Conservation (phyloP, 2,113 vertebrate genomes). For the Mesembrinibis cayennensis region DNA sequence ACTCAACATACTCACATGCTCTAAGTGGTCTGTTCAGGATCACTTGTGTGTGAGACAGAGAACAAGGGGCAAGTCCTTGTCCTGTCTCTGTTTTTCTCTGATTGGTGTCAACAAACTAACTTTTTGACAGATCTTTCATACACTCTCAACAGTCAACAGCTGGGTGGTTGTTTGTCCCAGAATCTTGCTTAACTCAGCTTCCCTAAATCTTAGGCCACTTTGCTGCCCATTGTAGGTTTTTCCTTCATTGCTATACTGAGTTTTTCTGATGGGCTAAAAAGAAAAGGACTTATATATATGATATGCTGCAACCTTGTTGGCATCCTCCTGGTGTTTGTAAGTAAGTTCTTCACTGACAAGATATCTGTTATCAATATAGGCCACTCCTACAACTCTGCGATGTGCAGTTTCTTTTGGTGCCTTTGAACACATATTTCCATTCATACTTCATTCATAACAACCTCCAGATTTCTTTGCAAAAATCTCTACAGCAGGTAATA, state of each 20-base stretch:
- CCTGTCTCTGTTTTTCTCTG: neutral
- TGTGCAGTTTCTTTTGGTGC: neutral
- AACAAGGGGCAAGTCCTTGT: neutral
- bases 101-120: neutral
- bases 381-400: neutral
- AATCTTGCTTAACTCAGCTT: neutral
- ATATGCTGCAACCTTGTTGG: neutral
- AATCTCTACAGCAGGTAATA: neutral
- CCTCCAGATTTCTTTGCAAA: neutral
- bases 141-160: neutral
- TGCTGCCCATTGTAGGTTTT: neutral
- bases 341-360: neutral
- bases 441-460: neutral
- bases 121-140: neutral
- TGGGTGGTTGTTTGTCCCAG: neutral
- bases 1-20: neutral
- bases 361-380: neutral
- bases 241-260: neutral
- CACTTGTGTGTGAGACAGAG: neutral
- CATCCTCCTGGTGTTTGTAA: neutral
- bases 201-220: neutral
- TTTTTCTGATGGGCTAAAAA: neutral
- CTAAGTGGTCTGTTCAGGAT: neutral
- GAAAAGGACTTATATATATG: neutral
- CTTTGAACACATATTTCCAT: neutral